Evolutionary conservation across 1,140 invertebrate species (phyloP), one percentile per base, ranked within the genome.

Genomic region (Kradibia gibbosae): DNA sequence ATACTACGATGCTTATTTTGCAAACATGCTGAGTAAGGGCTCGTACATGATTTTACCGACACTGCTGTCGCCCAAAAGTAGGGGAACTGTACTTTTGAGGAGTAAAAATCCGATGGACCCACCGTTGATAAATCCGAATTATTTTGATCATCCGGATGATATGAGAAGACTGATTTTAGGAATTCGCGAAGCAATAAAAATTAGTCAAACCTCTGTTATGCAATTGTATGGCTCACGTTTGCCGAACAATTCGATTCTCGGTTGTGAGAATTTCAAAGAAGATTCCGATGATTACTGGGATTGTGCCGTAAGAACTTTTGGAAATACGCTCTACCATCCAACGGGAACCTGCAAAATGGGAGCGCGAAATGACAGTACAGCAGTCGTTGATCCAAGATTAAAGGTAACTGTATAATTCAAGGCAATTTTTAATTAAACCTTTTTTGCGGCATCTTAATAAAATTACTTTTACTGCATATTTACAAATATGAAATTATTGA

Each of bases 281-380:
- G 89, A 89, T 81, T 91, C 91, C 0, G 93, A 94, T 79, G 91
- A 92, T 15, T 80, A 36, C 31, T 80, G 78, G 71, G 78, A 80
- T 15, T 80, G 78, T n/a, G 45, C 45, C 1, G 36, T 70, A 20
- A 87, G 90, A 81, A 84, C 90, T 3, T 86, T 93, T 22, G 93
- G 93, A 0, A 88, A 92, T 10, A 92, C 92, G 0, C 89, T 94
- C 45, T 93, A 93, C 83, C 94, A 94, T 86, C 93, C 93, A 57
- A 88, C 92, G 3, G 93, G 93, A 0, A 94, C 94, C 0, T 94
- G 94, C 84, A 94, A 93, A 85, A 95, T 95, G 94, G 94, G 94
- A 5, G 89, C 90, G 0, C 81, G 74, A 17, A 85, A 81, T 0
- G 93, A 94, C 85, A 86, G 89, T 0, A 86, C 87, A 13, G 91